phyloP scores from a whole-genome alignment of 2,113 vertebrate genomes.

The Callorhinus ursinus region DNA sequence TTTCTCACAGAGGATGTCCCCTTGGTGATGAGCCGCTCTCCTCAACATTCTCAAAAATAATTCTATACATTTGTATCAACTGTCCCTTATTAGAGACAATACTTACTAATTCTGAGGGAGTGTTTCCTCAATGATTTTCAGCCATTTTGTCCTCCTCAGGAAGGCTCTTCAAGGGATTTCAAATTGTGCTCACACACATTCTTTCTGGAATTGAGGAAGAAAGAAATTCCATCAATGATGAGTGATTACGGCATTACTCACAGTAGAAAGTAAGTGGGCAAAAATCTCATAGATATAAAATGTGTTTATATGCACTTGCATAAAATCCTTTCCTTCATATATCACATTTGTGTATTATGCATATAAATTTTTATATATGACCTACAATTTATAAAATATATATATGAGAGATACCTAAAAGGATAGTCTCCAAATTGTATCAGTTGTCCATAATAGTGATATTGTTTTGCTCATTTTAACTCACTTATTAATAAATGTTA shows the following conservation, averaged over 20 bases:
- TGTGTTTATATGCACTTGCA: neutral
- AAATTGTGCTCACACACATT: neutral
- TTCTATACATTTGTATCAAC: neutral
- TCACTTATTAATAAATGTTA: neutral
- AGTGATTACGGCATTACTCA: neutral
- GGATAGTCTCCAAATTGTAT: neutral
- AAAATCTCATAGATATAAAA: neutral
- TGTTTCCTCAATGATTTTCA: neutral
- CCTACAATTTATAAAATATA: neutral
- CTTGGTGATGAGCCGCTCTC: neutral
- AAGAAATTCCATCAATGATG: neutral
- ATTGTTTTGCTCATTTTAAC: neutral
- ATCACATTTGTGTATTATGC: neutral
- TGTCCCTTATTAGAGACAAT: neutral
- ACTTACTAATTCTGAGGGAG: neutral
- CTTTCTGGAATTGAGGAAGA: neutral
- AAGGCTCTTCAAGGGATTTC: neutral
- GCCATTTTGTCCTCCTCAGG: neutral
- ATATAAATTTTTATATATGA: neutral
- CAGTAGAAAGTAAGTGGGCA: neutral
- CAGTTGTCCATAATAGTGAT: neutral
- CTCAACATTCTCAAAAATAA: neutral
- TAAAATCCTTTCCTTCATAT: neutral
- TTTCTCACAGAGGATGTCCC: neutral
- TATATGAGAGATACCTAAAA: neutral